Percentiles rank a stretch among this genome's conserved stretches.
Evolutionary conservation across 2,888 invertebrate genomes (phyloP).

Genomic region (Eremobia ochroleuca): DNA sequence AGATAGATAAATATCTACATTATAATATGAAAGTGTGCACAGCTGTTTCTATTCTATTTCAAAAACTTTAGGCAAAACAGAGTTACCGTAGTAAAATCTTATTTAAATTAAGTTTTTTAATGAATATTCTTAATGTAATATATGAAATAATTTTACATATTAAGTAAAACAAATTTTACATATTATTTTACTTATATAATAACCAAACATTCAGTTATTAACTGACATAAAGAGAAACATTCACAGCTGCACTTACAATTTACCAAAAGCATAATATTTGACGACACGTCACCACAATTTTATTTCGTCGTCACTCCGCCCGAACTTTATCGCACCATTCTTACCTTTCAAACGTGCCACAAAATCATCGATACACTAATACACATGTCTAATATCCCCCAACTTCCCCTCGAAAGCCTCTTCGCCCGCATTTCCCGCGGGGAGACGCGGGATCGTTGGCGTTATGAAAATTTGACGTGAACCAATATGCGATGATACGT

Average conservation of each 20-base stretch:
- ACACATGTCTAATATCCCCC: slow-evolving; percentile 72
- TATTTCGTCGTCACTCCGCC: slow-evolving; percentile 62
- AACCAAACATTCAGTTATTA: neutral
- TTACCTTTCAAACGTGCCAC: slow-evolving; percentile 68
- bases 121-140: too few relatives aligned
- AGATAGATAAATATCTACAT: neutral
- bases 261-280: slow-evolving; percentile 55
- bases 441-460: slow-evolving; percentile 70
- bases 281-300: slow-evolving; percentile 64
- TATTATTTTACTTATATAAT: too few relatives aligned
- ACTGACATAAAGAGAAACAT: slow-evolving; percentile 28
- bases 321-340: slow-evolving; percentile 66
- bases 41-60: neutral
- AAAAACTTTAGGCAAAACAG: neutral
- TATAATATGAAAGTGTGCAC: neutral
- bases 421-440: slow-evolving; percentile 84
- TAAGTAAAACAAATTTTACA: too few relatives aligned
- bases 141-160: too few relatives aligned
- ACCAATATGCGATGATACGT: slow-evolving; percentile 87
- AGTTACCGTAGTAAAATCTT: neutral
- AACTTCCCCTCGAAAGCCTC: slow-evolving; percentile 66
- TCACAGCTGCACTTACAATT: slow-evolving; percentile 49
- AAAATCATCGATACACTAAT: slow-evolving; percentile 86
- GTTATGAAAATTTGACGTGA: slow-evolving; percentile 88
- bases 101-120: neutral